These are phyloP conservation scores for Mobula birostris DNA, from an alignment of 2,113 vertebrate species.

Conservation along the genomic window DNA sequence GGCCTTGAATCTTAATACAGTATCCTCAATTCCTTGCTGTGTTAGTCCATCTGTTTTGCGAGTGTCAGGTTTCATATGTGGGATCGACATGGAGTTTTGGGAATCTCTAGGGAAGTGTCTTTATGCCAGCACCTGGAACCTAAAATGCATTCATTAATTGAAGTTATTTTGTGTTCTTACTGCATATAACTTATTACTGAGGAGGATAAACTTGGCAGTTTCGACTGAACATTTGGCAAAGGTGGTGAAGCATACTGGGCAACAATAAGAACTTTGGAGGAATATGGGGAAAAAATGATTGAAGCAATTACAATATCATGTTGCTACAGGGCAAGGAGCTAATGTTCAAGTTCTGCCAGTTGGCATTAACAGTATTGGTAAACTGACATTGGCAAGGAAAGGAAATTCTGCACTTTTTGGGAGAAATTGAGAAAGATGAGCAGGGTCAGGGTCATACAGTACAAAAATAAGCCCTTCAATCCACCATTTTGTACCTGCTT, in stretches of 20 bases:
- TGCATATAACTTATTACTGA: too few relatives aligned
- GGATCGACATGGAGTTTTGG: background rate
- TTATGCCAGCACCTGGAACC: background rate
- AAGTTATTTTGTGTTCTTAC: background rate
- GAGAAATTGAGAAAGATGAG: too few relatives aligned
- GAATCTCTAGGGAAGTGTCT: background rate
- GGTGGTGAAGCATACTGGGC: background rate
- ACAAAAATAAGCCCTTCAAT: too few relatives aligned
- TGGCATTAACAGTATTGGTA: background rate
- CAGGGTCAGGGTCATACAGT: too few relatives aligned
- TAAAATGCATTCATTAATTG: background rate
- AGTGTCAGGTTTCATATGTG: background rate
- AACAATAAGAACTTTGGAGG: background rate
- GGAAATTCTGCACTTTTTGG: too few relatives aligned
- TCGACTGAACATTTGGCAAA: background rate
- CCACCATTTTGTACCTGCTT: too few relatives aligned
- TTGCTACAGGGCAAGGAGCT: background rate
- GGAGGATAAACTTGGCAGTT: too few relatives aligned
- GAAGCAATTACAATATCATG: background rate
- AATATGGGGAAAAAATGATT: background rate
- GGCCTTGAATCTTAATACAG: background rate
- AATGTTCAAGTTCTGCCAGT: background rate
- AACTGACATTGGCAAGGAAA: background rate
- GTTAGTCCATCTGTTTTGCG: background rate
- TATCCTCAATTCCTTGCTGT: background rate